phyloP scores from a whole-genome alignment of 2,113 vertebrate species.

The Cervus canadensis region DNA sequence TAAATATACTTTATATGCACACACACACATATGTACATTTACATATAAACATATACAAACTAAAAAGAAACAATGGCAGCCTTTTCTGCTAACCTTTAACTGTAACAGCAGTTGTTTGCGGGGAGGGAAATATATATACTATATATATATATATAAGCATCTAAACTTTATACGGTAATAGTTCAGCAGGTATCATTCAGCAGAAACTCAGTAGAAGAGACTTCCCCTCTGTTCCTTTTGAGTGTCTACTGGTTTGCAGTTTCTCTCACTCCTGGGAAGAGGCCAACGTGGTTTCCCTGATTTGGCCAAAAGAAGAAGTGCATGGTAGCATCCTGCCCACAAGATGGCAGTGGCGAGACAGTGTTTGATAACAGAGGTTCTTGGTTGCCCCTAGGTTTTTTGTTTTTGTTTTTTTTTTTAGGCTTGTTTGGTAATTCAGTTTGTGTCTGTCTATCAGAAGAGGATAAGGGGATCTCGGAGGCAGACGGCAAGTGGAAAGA shows the following conservation, averaged over 20 bases:
- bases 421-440: slow-evolving; percentile 64
- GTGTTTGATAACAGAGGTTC: slow-evolving; percentile 5
- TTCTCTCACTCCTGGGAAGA: not conserved
- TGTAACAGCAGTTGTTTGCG: not conserved
- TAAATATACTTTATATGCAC: not conserved
- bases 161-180: not conserved
- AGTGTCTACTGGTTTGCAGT: not conserved
- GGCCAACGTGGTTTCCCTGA: not conserved
- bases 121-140: no score
- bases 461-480: slow-evolving; percentile 51
- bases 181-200: not conserved
- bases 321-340: slow-evolving; percentile 54
- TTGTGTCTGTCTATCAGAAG: slow-evolving; percentile 63
- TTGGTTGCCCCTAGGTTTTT: not conserved
- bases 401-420: not conserved
- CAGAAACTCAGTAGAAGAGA: not conserved
- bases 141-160: not conserved
- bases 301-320: not conserved
- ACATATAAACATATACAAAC: not conserved
- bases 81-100: not conserved
- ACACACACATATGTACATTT: not conserved
- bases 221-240: not conserved
- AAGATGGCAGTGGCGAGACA: slow-evolving; percentile 79
- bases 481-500: slow-evolving; percentile 42
- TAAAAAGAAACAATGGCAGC: not conserved